Conservation (phyloP, 2,888 invertebrate species). For the Leucoptera coffeella region DNA sequence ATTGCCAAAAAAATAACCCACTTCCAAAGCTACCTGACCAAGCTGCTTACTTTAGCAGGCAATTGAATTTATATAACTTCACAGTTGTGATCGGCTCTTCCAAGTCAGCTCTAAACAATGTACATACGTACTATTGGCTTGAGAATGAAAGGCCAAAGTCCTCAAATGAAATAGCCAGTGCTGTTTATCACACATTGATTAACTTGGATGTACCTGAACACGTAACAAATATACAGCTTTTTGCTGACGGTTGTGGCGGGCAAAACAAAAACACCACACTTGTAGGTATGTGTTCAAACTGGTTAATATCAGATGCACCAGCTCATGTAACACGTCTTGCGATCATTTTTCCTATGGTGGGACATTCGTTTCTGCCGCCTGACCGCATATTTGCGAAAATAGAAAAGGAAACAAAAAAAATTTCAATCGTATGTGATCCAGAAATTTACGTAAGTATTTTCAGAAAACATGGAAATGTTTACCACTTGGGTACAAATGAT, state of each 20-base stretch:
- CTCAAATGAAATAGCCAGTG: conserved; percentile 3
- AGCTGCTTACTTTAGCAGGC: no score
- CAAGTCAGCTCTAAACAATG: conserved; percentile 6
- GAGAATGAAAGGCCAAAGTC: conserved; percentile 4
- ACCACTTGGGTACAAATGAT: no score
- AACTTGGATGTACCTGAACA: neutral
- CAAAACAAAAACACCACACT: conserved; percentile 7
- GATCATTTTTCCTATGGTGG: conserved; percentile 6
- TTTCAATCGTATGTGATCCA: neutral
- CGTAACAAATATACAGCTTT: neutral
- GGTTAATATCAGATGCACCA: neutral
- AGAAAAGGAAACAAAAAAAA: conserved; percentile 4
- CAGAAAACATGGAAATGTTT: no score
- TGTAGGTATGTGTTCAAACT: conserved; percentile 6
- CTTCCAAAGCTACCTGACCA: no score
- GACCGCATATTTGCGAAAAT: conserved; percentile 8
- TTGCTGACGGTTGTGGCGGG: conserved; percentile 4
- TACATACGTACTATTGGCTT: conserved; percentile 6
- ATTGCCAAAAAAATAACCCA: no score
- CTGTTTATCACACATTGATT: conserved; percentile 5
- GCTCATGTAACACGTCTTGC: neutral
- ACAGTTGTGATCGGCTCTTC: no score
- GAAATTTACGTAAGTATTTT: no score
- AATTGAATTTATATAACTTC: no score
- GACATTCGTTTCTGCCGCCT: conserved; percentile 7